Percentiles rank a stretch among this genome's conserved stretches.
Conservation (phyloP, 2,888 invertebrate species). For the Drosophila lacicola region DNA sequence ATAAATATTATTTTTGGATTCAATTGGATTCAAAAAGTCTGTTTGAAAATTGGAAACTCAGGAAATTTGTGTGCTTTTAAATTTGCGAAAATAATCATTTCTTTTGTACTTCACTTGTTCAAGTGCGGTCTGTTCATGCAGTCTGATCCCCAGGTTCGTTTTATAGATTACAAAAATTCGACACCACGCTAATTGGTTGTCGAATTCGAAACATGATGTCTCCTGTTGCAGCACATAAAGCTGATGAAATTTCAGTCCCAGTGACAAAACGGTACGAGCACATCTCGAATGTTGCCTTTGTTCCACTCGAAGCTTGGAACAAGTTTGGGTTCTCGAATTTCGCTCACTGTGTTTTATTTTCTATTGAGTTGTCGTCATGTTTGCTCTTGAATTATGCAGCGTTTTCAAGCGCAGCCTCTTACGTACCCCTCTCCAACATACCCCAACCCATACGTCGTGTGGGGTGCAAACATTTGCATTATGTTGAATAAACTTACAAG, state of each 20-base stretch:
- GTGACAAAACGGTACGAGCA: neutral
- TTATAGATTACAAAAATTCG: neutral
- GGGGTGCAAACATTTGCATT: slow-evolving; percentile 65
- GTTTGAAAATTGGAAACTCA: too few relatives aligned
- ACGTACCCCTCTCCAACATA: neutral
- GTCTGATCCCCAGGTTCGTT: neutral
- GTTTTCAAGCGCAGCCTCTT: slow-evolving; percentile 21
- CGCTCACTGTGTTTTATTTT: slow-evolving; percentile 37
- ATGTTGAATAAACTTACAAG: slow-evolving; percentile 55
- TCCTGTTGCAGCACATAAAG: neutral
- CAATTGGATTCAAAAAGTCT: too few relatives aligned
- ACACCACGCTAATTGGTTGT: neutral
- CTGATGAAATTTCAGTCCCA: slow-evolving; percentile 4
- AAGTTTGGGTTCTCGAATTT: slow-evolving; percentile 24
- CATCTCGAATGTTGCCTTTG: slow-evolving; percentile 5
- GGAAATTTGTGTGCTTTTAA: too few relatives aligned
- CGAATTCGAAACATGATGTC: neutral
- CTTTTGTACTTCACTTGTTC: too few relatives aligned
- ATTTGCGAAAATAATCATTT: too few relatives aligned
- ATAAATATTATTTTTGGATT: too few relatives aligned
- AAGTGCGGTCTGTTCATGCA: neutral
- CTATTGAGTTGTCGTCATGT: slow-evolving; percentile 45
- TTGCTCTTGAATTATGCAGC: slow-evolving; percentile 70
- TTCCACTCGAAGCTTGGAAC: neutral
- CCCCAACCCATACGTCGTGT: neutral